Base-by-base conservation (phyloP, 2,888 invertebrate genomes). In the Lapara coniferarum region DNA sequence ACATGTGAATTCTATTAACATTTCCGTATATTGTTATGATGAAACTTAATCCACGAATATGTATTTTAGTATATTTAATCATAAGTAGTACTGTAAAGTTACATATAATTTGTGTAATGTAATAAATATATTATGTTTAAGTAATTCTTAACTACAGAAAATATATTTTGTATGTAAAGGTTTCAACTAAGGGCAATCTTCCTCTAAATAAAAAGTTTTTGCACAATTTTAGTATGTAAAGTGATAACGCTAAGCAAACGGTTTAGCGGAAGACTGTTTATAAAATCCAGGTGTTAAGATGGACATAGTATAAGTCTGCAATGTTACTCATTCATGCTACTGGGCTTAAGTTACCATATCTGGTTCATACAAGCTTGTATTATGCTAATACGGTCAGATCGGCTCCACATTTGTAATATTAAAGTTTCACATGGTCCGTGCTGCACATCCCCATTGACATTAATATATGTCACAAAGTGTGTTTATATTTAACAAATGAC, bases 401-500 rank as follows among this genome's bases (percentile, higher is more conserved):
- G 69, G 63, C 63, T 49, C 63, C 19, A 13, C 69, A 63, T 70
- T 69, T 69, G 71, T 69, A 69, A 72, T 55, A 59, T 52, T 13
- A 63, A 57, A 56, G 46, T 51, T 66, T 25, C 49, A 58, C 58
- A 51, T 25, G 56, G 66, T 52, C 51, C 66, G 57, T 46, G 66
- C 46, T 49, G 63, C 49, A 63, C 63, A 46, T 46, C 69, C 66
- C 51, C 55, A 69, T n/a, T 55, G 63, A 63, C 44, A 12, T 63
- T 49, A 63, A 63, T 49, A 14, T 57, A 59, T 14, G 49, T 30
- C 57, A 25, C 66, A 56, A 19, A 78, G 73, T 79, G 75, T 81
- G 71, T 77, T 76, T 78, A 55, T 66, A 70, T 68, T 57, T 78
- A 85, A 87, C 87, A 87, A 87, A 87, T 87, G 86, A 87, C 86